Base-by-base conservation (phyloP, 2,797 vertebrate genomes). In the Emydoidea blandingii region DNA sequence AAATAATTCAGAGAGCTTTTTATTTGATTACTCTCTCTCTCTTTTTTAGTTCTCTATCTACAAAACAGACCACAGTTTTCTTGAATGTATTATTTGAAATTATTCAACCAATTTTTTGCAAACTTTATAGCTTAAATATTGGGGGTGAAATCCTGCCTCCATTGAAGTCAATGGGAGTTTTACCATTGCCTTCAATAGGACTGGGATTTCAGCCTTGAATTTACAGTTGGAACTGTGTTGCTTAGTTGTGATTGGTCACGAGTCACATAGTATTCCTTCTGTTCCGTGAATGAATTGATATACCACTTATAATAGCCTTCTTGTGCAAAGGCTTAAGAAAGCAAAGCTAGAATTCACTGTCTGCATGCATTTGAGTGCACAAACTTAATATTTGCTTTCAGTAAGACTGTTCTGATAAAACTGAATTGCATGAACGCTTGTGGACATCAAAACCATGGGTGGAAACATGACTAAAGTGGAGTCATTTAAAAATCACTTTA, bases 401-500 rank as follows among this genome's bases (percentile, higher is more conserved):
- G 81, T 92, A 93, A 29, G 11, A 68, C 8, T 76, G 8, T 83
- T 92, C 81, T 80, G 81, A 90, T 90, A 62, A 41, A 92, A 94
- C 12, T 44, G 15, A 91, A 62, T 89, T 93, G 21, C 49, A 87
- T 54, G 50, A 94, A 84, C 94, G 86, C 82, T 92, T 95, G 85
- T 74, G 85, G 85, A 95, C 94, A 92, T 34, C 19, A 89, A 94
- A 96, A 78, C 5, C 59, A 90, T 37, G 94, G 79, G 90, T 87
- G 27, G 79, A 96, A 92, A 81, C 50, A 79, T 5, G 84, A 56
- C n/a, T 78, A 23, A 93, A 92, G 57, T 7, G 41, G 18, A 84
- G 83, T 90, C 0, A 62, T 89, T 79, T 1, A 62, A 91, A 89
- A 54, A 19, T 23, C 3, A 72, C 37, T 41, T 23, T 41, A 12